A percentile compares a stretch with the other conserved stretches of the same genome.
Evolutionary conservation across 2,888 invertebrate genomes (phyloP).

Genomic region (Heliconius erato): DNA sequence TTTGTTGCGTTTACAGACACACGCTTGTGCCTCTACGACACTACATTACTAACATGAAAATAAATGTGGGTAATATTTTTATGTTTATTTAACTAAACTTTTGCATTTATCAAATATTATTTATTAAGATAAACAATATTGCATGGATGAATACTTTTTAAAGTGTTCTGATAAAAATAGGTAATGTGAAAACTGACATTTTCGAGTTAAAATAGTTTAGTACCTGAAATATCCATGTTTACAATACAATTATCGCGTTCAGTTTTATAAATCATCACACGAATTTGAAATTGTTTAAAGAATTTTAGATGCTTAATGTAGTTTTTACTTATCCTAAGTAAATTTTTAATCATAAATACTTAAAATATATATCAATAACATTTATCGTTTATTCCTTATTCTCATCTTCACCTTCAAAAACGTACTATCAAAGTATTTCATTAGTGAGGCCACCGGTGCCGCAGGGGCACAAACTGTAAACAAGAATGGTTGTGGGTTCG

Average conservation of each 20-base stretch:
- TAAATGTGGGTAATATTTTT: background rate
- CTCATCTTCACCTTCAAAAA: background rate
- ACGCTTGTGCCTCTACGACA: no score
- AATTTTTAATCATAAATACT: no score
- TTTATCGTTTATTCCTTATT: no score
- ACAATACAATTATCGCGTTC: no score
- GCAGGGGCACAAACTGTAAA: background rate
- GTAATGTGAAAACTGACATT: background rate
- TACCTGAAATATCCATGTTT: no score
- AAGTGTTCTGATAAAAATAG: no score
- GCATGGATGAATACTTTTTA: background rate
- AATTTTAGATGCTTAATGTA: no score
- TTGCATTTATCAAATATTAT: background rate
- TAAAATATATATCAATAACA: no score
- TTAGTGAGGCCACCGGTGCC: background rate
- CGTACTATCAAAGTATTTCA: background rate
- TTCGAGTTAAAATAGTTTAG: background rate
- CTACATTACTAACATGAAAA: background rate
- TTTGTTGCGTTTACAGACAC: no score
- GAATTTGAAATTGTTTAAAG: no score
- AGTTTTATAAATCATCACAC: no score
- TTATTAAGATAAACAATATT: background rate
- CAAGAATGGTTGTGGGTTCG: background rate
- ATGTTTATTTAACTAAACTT: background rate
- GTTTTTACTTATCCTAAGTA: no score